Evolutionary conservation across 2,113 vertebrate genomes (phyloP).

Genomic region (Chrysemys picta): DNA sequence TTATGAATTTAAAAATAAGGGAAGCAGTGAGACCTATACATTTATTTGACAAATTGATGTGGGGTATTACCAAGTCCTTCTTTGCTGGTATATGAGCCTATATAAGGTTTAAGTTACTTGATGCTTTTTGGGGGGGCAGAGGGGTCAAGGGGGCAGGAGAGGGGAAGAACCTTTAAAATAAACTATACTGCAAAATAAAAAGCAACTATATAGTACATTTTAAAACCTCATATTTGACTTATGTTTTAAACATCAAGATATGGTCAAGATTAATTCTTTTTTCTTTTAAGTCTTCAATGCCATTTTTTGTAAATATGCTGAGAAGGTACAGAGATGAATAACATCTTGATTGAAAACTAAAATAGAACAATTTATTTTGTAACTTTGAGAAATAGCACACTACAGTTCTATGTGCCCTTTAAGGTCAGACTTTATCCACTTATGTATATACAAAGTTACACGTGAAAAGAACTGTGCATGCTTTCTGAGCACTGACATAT

Average conservation of each 20-base stretch:
- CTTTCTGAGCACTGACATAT: conserved; percentile 62
- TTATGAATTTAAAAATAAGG: conserved; percentile 62
- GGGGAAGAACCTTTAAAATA: conserved; percentile 1
- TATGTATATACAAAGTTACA: conserved; percentile 59
- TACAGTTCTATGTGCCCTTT: conserved; percentile 33
- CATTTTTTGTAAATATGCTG: conserved; percentile 19
- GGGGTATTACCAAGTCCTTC: conserved; percentile 6
- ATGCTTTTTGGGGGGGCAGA: neutral
- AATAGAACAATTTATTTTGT: neutral
- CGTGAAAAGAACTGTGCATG: conserved; percentile 36
- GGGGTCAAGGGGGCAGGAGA: neutral
- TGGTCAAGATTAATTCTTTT: neutral
- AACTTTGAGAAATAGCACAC: neutral
- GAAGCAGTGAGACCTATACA: neutral
- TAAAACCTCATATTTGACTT: neutral
- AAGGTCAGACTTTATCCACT: conserved; percentile 49
- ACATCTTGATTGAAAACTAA: conserved; percentile 15
- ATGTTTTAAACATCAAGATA: conserved; percentile 16
- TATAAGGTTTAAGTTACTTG: neutral
- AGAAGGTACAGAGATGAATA: conserved; percentile 12
- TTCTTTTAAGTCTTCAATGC: conserved; percentile 34
- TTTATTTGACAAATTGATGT: conserved; percentile 51
- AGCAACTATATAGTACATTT: conserved; percentile 13
- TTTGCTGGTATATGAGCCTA: neutral
- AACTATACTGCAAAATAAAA: conserved; percentile 15